Base-by-base conservation (phyloP, 2,888 invertebrate species). In the Cephus pygmeus region DNA sequence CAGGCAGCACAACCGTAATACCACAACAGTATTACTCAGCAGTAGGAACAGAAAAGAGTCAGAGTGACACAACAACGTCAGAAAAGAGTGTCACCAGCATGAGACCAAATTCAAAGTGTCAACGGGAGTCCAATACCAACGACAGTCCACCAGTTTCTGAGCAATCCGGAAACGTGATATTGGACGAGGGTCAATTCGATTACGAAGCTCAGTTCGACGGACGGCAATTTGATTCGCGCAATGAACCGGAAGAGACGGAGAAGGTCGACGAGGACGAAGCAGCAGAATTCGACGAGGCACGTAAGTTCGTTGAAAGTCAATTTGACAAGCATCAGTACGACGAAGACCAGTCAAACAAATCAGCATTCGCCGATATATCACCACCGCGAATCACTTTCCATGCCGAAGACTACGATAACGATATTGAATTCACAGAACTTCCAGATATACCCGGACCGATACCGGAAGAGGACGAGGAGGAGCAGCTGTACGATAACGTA, bases 1-100 rank as follows among this genome's bases (percentile, higher is more conserved):
- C 96, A 0, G 96, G 95, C 1, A 96, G 96, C 82, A 95, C 95
- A 33, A 96, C 96, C 0, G 92, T 96, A 12, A 93, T 96, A 73
- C 95, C 94, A 15, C 94, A 95, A 68, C 91, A 90, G 56, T 88
- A 86, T 81, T 89, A 90, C 34, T 82, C 88, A 30, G 81, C 82
- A 2, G 68, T 76, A 12, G 74, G 84, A 1, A 86, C 84, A 0
- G 90, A 91, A 68, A 91, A 91, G 81, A 91, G 90, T 75, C 91
- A 91, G 69, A 91, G 90, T 79, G 91, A 91, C 74, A 89, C 91
- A 0, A 90, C 90, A 2, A 90, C 90, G 4, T 91, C 91, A 1
- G 91, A 91, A 56, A 91, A 88, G 80, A 91, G 90, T 76, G 86
- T 88, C 0, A 89, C 89, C 11, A 91, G 90, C 76, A 88, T 90